Percentiles rank a stretch among this genome's conserved stretches.
phyloP scores from a whole-genome alignment of 2,888 invertebrate species.

The Callyntrura sp. region DNA sequence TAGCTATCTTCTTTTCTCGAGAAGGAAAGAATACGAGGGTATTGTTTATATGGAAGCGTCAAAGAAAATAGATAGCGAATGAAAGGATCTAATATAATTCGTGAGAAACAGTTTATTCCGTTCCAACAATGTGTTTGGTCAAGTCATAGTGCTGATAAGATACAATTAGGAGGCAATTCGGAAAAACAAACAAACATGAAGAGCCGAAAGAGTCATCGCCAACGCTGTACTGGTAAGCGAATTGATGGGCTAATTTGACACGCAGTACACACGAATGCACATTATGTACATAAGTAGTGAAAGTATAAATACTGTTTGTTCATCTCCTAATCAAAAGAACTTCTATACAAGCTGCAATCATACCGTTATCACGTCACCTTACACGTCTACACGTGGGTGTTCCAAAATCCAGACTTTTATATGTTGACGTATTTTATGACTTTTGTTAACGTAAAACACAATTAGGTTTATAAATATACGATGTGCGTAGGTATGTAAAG shows the following conservation, averaged over 20 bases:
- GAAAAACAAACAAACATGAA: conserved; percentile 31
- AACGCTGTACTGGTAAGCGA: not conserved
- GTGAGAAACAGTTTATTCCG: not conserved
- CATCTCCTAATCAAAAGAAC: conserved; percentile 21
- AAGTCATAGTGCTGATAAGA: conserved; percentile 37
- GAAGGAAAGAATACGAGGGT: too few relatives aligned
- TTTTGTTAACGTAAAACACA: not conserved
- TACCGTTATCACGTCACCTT: conserved; percentile 33
- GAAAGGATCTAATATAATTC: not conserved
- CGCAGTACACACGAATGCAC: not conserved
- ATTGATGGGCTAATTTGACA: not conserved
- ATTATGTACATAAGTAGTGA: not conserved
- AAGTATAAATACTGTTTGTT: not conserved
- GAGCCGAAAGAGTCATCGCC: not conserved
- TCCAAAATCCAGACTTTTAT: not conserved
- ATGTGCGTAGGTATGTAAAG: too few relatives aligned
- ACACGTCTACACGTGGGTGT: conserved; percentile 16
- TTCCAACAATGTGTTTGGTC: not conserved
- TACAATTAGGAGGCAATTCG: conserved; percentile 24
- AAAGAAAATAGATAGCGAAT: too few relatives aligned
- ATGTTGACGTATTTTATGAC: not conserved
- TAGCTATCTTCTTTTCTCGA: too few relatives aligned
- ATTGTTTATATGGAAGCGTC: too few relatives aligned
- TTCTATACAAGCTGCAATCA: conserved; percentile 10
- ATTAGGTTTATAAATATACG: too few relatives aligned